These are phyloP conservation scores for Eulacestoma nigropectus DNA, from an alignment of 2,113 vertebrate species.

Conservation along the genomic window DNA sequence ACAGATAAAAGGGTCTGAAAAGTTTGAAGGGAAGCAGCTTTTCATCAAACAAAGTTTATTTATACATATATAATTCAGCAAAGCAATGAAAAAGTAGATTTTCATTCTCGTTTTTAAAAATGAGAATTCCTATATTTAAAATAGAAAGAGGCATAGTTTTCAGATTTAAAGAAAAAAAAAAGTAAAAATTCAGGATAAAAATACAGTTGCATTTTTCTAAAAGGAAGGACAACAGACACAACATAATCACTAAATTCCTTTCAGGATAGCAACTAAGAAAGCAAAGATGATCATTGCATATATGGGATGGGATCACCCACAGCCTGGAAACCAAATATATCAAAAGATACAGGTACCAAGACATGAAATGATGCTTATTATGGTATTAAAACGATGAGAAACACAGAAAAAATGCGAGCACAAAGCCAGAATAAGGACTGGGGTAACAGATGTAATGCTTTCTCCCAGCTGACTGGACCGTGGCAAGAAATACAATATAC, in stretches of 20 bases:
- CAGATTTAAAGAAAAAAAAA: background rate
- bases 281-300: background rate
- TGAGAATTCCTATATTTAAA: background rate
- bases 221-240: background rate
- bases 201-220: background rate
- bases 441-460: background rate
- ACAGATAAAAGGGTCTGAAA: background rate
- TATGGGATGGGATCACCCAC: background rate
- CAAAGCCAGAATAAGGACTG: background rate
- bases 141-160: background rate
- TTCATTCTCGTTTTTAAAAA: too few relatives aligned
- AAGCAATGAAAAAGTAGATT: background rate
- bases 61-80: background rate
- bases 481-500: background rate
- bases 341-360: background rate
- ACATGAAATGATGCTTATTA: background rate
- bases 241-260: background rate
- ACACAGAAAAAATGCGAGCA: background rate
- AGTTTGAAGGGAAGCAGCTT: background rate
- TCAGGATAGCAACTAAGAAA: background rate
- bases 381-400: background rate
- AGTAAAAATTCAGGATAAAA: background rate
- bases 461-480: background rate
- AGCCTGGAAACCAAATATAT: background rate
- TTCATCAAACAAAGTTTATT: background rate